Conservation (phyloP, 2,888 invertebrate species). For the Andricus quercusramuli region DNA sequence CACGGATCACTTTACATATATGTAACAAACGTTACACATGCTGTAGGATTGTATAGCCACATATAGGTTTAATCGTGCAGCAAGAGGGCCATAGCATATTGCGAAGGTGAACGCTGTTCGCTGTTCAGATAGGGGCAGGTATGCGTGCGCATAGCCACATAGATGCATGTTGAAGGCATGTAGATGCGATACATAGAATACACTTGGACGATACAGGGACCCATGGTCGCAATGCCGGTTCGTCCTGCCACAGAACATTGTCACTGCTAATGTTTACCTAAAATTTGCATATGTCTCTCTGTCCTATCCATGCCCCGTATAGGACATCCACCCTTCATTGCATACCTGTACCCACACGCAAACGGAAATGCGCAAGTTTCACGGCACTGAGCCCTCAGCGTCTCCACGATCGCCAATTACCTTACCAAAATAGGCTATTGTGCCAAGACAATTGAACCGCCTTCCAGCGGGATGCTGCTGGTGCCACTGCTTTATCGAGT, state of each 20-base stretch:
- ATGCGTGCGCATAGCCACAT: conserved; percentile 38
- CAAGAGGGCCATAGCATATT: conserved; percentile 21
- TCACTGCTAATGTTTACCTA: conserved; percentile 73
- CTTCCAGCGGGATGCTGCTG: not conserved
- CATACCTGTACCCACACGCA: conserved; percentile 17
- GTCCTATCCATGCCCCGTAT: conserved; percentile 66
- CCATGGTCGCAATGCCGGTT: conserved; percentile 53
- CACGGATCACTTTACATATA: conserved; percentile 51
- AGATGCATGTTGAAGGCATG: not conserved
- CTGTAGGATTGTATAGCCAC: not conserved
- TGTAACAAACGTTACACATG: not conserved
- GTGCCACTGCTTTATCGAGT: not conserved
- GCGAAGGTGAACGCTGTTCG: not conserved
- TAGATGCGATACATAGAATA: conserved; percentile 10
- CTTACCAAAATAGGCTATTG: conserved; percentile 64
- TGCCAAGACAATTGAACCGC: not conserved
- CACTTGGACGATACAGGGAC: conserved; percentile 27
- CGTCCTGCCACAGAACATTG: conserved; percentile 59
- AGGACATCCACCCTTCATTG: conserved; percentile 6
- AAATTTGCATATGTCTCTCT: conserved; percentile 77
- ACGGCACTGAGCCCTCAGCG: conserved; percentile 42
- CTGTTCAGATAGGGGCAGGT: not conserved
- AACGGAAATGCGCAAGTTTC: conserved; percentile 11
- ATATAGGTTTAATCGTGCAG: not conserved
- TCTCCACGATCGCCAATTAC: conserved; percentile 68